Evolutionary conservation across 1,140 invertebrate genomes (phyloP).

Genomic region (Drosophila rhopaloa): DNA sequence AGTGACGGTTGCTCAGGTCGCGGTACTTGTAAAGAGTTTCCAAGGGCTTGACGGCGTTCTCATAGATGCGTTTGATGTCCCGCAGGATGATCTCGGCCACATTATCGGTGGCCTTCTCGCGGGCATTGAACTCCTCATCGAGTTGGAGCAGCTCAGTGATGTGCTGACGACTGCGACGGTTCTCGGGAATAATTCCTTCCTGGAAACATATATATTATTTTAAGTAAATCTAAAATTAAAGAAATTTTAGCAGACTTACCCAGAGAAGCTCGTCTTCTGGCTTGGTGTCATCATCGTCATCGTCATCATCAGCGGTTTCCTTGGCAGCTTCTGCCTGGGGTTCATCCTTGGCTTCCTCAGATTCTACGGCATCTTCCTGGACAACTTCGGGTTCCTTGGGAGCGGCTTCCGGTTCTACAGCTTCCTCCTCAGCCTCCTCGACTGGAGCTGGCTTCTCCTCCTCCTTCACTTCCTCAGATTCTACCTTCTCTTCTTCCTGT

Average conservation of each 20-base stretch:
- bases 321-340: slow-evolving; percentile 41
- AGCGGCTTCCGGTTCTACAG: slow-evolving; percentile 36
- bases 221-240: no score
- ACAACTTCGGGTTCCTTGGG: slow-evolving; percentile 45
- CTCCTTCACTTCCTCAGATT: slow-evolving; percentile 48
- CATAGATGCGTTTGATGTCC: slow-evolving; percentile 94
- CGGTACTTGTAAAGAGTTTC: slow-evolving; percentile 96
- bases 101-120: slow-evolving; percentile 90
- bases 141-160: slow-evolving; percentile 92
- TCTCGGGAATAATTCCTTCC: slow-evolving; percentile 90
- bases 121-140: slow-evolving; percentile 90
- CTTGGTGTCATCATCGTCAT: slow-evolving; percentile 80
- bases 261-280: slow-evolving; percentile 87
- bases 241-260: slow-evolving; percentile 75
- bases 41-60: slow-evolving; percentile 94
- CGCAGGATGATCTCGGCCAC: slow-evolving; percentile 91
- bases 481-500: slow-evolving; percentile 26
- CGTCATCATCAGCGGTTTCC: slow-evolving; percentile 44
- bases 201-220: slow-evolving; percentile 49
- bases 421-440: slow-evolving; percentile 79
- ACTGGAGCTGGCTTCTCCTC: slow-evolving; percentile 40
- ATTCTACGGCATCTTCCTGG: slow-evolving; percentile 48
- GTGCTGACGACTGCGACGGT: slow-evolving; percentile 91
- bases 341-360: slow-evolving; percentile 44
- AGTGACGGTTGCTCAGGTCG: slow-evolving; percentile 96